These are phyloP conservation scores for Epinephelus awoara DNA, from an alignment of 2,797 vertebrate genomes.

Conservation along the genomic window DNA sequence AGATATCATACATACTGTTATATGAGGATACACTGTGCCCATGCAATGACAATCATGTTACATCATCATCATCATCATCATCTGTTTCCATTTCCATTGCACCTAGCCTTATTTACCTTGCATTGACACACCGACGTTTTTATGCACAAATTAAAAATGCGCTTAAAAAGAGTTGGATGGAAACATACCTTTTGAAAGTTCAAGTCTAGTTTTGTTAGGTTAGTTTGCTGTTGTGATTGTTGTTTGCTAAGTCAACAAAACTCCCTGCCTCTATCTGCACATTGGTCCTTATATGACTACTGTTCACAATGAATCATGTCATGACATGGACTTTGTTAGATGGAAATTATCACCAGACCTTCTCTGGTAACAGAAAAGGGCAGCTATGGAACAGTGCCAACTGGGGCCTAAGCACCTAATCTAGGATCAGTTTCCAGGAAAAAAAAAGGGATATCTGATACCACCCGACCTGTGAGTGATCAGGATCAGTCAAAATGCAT, in stretches of 20 bases:
- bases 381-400: constrained; percentile 6
- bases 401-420: constrained; percentile 15
- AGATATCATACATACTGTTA: no score
- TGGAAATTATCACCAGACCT: neutral
- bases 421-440: neutral
- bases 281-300: constrained; percentile 4
- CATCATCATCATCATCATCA: no score
- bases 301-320: constrained; percentile 18
- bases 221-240: neutral
- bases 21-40: no score
- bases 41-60: no score
- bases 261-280: constrained; percentile 1
- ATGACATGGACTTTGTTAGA: constrained; percentile 10
- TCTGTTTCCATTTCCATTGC: no score
- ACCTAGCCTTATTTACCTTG: no score
- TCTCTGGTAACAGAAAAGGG: neutral
- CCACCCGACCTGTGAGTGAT: constrained; percentile 1
- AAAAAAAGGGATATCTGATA: constrained; percentile 10
- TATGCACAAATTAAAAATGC: no score
- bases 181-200: no score
- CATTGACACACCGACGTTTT: no score
- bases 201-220: neutral
- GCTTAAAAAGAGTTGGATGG: no score
- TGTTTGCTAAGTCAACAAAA: constrained; percentile 18
- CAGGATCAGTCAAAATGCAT: constrained; percentile 2